Evolutionary conservation across 2,888 invertebrate genomes (phyloP), one percentile per base, ranked within the genome.

Genomic region (Ophion ellenae): DNA sequence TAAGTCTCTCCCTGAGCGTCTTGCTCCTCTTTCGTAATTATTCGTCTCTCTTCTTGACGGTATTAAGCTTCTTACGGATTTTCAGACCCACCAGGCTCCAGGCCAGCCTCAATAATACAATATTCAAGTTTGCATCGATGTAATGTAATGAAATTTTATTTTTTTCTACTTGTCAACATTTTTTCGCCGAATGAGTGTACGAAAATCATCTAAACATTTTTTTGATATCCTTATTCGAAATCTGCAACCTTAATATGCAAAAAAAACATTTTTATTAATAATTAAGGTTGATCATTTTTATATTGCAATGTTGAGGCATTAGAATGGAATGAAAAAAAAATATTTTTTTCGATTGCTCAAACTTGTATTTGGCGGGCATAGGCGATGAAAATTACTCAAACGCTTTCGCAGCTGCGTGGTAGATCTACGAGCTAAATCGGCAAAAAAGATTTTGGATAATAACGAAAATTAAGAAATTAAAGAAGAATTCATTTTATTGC

Each of bases 21-120:
- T 32, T 32, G 4, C 32, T 36, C 61, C 32, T n/a, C 59, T 59
- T 57, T 61, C 36, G 53, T 53, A 17, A 69, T 77, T 70, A 28
- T 71, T 69, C 59, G 59, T 53, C 67, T 40, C 45, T 73, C 75
- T 61, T 76, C 76, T 24, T n/a, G 73, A 67, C 77, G 73, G 73
- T 74, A 73, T 85, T 73, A 73, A 80, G 7, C 9, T 53, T 53
- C 24, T 32, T 53, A 53, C 24, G 7, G 28, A 28, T 28, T 9
- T 28, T 28, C 17, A 9, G 17, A 53, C 28, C 66, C 71, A 79
- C 71, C 61, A 61, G 32, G 40, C 71, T 59, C 74, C 32, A 2
- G 32, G 32, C 4, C 32, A 32, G 32, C 45, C 14, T 45, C 45
- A 47, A 10, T 14, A 47, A 10, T 3, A 47, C 14, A 47, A 47